Conservation (phyloP, 2,797 vertebrate species). For the Cynopterus sphinx region DNA sequence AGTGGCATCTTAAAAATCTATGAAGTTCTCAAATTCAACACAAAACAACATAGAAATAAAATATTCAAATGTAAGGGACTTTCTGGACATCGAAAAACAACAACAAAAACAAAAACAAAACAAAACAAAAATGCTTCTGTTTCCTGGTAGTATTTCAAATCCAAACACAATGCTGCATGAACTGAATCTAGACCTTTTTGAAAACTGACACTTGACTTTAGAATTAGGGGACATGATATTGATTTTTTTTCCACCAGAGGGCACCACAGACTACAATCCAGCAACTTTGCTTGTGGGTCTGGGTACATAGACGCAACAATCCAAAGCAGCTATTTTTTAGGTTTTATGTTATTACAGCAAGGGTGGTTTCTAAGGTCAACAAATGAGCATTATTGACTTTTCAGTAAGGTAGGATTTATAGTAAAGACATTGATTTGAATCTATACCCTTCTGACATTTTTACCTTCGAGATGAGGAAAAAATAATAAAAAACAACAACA, state of each 20-base stretch:
- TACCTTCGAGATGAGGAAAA: background rate
- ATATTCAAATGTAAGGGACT: background rate
- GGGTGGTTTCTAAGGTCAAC: background rate
- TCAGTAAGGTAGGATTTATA: background rate
- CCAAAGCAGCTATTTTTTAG: background rate
- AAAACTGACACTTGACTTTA: background rate
- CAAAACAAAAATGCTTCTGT: background rate
- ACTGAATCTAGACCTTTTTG: background rate
- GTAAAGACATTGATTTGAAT: constrained; percentile 28
- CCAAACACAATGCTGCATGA: background rate
- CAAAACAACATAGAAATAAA: background rate
- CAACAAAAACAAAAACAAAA: background rate
- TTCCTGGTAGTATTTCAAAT: background rate
- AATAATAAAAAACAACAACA: background rate
- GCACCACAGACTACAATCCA: constrained; percentile 83
- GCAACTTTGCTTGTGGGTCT: background rate
- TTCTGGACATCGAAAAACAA: background rate
- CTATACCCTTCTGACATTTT: background rate
- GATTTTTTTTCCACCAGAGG: constrained; percentile 85
- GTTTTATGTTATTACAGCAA: background rate
- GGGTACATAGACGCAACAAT: background rate
- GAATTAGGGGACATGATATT: constrained; percentile 43
- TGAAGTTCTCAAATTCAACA: background rate
- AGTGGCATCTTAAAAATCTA: background rate
- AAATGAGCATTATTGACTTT: background rate